A percentile compares a stretch with the other conserved stretches of the same genome.
Conservation (phyloP, 2,888 invertebrate genomes). For the Aproaerema taeniolella region DNA sequence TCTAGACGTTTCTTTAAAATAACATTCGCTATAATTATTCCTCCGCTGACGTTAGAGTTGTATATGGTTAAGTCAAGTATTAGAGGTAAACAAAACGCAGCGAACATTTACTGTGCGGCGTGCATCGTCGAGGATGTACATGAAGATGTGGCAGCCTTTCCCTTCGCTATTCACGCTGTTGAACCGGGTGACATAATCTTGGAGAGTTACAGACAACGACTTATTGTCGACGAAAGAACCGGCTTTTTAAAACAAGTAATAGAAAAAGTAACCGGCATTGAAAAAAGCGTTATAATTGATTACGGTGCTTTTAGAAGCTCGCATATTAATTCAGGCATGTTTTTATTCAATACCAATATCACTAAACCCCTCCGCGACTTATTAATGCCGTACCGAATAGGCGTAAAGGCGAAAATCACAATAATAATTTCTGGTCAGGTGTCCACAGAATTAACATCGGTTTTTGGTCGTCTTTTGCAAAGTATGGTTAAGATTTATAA, state of each 20-base stretch:
- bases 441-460: conserved; percentile 87
- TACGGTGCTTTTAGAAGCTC: conserved; percentile 93
- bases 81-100: conserved; percentile 45
- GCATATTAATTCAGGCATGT: conserved; percentile 94
- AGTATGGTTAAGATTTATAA: conserved; percentile 90
- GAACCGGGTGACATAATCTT: conserved; percentile 88
- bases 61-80: conserved; percentile 73
- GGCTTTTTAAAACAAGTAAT: conserved; percentile 89
- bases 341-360: conserved; percentile 93
- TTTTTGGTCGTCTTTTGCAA: conserved; percentile 85
- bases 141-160: conserved; percentile 26
- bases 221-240: conserved; percentile 87
- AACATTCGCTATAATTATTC: conserved; percentile 85
- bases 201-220: conserved; percentile 87
- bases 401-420: conserved; percentile 71
- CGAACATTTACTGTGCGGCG: conserved; percentile 46
- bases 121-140: conserved; percentile 42
- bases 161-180: conserved; percentile 78
- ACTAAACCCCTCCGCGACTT: conserved; percentile 88
- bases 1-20: conserved; percentile 76
- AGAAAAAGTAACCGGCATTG: conserved; percentile 63
- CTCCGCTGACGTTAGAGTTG: conserved; percentile 85
- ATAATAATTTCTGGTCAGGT: conserved; percentile 90
- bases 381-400: conserved; percentile 82
- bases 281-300: conserved; percentile 69